phyloP scores from a whole-genome alignment of 2,113 vertebrate species.

The Carollia perspicillata region DNA sequence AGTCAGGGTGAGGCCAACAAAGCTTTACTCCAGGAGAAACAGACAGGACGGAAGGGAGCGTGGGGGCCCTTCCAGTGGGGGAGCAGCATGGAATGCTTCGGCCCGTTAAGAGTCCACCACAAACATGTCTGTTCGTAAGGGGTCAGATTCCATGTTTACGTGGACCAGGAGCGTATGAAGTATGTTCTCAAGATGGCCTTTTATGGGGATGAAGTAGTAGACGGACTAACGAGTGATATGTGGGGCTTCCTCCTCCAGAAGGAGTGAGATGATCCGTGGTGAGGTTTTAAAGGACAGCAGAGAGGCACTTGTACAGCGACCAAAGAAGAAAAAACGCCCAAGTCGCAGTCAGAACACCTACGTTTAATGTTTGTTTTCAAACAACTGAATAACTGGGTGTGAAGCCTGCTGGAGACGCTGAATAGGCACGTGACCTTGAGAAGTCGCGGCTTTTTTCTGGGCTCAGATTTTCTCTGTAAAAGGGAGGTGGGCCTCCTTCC shows the following conservation, averaged over 20 bases:
- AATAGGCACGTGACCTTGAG: background rate
- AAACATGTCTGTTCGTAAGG: slow-evolving; percentile 19
- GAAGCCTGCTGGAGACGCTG: background rate
- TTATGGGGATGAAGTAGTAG: slow-evolving; percentile 21
- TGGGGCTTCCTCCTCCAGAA: background rate
- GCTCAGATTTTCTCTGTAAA: background rate
- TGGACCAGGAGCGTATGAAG: background rate
- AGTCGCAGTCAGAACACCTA: background rate
- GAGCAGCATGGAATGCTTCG: background rate
- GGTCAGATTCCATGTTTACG: slow-evolving; percentile 22
- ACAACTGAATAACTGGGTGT: background rate
- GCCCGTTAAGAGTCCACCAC: background rate
- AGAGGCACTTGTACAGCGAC: background rate
- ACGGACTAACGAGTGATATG: background rate
- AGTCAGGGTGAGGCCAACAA: background rate
- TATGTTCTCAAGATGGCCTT: slow-evolving; percentile 39
- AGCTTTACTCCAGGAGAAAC: background rate
- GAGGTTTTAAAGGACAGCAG: background rate
- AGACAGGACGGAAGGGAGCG: background rate
- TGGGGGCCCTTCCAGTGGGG: background rate
- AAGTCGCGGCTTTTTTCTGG: background rate
- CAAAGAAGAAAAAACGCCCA: background rate
- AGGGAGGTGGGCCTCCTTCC: background rate
- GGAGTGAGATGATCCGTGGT: background rate
- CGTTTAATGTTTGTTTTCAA: background rate